Conservation (phyloP, 2,797 vertebrate species). For the Pelodytes ibericus region DNA sequence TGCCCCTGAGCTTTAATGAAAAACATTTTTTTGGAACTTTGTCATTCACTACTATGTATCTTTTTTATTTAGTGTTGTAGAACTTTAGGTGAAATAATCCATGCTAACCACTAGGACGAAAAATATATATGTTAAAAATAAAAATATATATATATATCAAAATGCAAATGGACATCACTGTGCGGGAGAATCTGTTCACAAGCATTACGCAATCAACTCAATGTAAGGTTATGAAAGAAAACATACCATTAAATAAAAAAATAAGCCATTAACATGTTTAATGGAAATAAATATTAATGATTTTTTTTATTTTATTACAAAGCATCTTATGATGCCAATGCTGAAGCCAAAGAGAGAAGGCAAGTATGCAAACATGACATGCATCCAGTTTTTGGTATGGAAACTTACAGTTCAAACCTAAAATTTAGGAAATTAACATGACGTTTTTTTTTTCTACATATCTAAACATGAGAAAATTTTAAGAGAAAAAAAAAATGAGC, state of each 20-base stretch:
- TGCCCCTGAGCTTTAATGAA: no score
- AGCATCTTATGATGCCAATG: slow-evolving; percentile 89
- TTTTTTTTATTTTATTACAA: slow-evolving; percentile 92
- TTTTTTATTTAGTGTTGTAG: slow-evolving; percentile 39
- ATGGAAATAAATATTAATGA: slow-evolving; percentile 70
- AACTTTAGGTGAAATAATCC: slow-evolving; percentile 61
- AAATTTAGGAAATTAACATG: slow-evolving; percentile 84
- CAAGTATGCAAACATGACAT: slow-evolving; percentile 99
- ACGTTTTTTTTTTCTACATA: slow-evolving; percentile 82
- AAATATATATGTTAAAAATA: slow-evolving; percentile 51
- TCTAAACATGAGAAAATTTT: slow-evolving; percentile 98
- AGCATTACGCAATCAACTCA: slow-evolving; percentile 78
- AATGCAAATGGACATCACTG: slow-evolving; percentile 66
- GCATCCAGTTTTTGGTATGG: slow-evolving; percentile 97
- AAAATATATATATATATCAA: slow-evolving; percentile 54
- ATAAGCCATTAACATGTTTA: slow-evolving; percentile 71
- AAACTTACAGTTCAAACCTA: slow-evolving; percentile 90
- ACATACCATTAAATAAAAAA: slow-evolving; percentile 62
- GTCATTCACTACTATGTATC: no score
- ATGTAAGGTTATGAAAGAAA: slow-evolving; percentile 74
- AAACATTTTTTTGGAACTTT: no score
- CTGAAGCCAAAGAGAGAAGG: slow-evolving; percentile 95
- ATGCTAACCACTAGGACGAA: slow-evolving; percentile 66
- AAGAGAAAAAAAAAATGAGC: slow-evolving; percentile 84
- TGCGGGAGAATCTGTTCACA: slow-evolving; percentile 78